Evolutionary conservation across 2,888 invertebrate species (phyloP).

Genomic region (Tuberolachnus salignus): DNA sequence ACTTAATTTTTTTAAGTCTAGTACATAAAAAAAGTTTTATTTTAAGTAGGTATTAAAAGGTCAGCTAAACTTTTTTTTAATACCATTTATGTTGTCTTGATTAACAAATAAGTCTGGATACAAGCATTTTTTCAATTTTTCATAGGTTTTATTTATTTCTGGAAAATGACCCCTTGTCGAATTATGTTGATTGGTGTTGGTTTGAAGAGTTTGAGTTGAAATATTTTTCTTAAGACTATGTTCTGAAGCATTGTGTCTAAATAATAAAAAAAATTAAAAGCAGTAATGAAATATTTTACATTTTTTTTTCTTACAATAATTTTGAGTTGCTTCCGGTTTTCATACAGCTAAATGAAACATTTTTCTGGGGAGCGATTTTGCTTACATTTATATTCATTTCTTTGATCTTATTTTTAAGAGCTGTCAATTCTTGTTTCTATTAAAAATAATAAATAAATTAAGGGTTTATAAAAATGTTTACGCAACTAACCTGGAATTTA

Average conservation of each 20-base stretch:
- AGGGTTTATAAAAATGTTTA: neutral
- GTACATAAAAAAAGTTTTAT: neutral
- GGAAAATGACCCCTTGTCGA: neutral
- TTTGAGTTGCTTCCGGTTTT: conserved; percentile 47
- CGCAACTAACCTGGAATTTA: conserved; percentile 28
- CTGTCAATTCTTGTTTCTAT: conserved; percentile 49
- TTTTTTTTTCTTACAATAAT: conserved; percentile 43
- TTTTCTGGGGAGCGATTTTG: conserved; percentile 44
- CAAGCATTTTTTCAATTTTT: conserved; percentile 40
- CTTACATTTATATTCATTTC: conserved; percentile 41
- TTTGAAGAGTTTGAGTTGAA: conserved; percentile 37
- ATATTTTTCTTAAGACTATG: conserved; percentile 29
- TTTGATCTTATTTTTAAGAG: conserved; percentile 45
- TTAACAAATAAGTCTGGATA: conserved; percentile 33
- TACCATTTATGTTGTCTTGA: conserved; percentile 27
- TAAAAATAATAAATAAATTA: conserved; percentile 1
- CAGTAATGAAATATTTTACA: neutral
- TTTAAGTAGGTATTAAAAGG: neutral
- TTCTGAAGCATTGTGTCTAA: conserved; percentile 40
- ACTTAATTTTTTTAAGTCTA: conserved; percentile 38
- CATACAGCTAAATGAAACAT: conserved; percentile 49
- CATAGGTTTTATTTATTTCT: conserved; percentile 32
- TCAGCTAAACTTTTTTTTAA: neutral
- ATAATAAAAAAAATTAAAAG: neutral
- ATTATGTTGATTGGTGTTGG: neutral